phyloP scores from a whole-genome alignment of 2,888 invertebrate species.

The Pecten maximus region DNA sequence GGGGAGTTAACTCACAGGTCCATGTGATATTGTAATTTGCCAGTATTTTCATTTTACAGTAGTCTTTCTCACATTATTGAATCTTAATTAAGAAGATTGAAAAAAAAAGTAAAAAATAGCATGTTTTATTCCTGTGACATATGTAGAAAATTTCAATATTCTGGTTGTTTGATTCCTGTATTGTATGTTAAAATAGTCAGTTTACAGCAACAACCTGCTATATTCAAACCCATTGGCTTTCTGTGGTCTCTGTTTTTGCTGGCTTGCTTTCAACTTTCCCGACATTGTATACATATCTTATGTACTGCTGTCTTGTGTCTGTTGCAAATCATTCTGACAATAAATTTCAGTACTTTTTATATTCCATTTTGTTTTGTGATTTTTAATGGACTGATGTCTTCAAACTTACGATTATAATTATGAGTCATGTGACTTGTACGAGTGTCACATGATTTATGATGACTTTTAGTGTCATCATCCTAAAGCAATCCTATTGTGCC shows the following conservation, averaged over 20 bases:
- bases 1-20: not conserved
- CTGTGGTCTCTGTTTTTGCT: conserved; percentile 16
- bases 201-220: not conserved
- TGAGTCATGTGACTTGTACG: no score
- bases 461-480: no score
- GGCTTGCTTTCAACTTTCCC: conserved; percentile 18
- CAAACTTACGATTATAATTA: no score
- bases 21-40: not conserved
- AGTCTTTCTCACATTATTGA: not conserved
- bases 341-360: conserved; percentile 35
- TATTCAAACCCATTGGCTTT: conserved; percentile 17
- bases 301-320: conserved; percentile 23
- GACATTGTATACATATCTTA: conserved; percentile 33
- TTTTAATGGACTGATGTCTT: no score
- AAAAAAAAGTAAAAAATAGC: not conserved
- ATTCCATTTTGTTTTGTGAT: not conserved
- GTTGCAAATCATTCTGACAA: conserved; percentile 22
- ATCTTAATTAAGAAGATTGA: not conserved
- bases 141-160: not conserved
- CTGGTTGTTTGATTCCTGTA: not conserved
- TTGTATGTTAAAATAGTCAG: not conserved
- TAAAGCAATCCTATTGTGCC: no score
- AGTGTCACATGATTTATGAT: no score
- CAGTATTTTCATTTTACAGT: not conserved
- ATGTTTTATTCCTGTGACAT: not conserved